Evolutionary conservation across 2,888 invertebrate genomes (phyloP), one percentile per base, ranked within the genome.

Genomic region (Icerya purchasi): DNA sequence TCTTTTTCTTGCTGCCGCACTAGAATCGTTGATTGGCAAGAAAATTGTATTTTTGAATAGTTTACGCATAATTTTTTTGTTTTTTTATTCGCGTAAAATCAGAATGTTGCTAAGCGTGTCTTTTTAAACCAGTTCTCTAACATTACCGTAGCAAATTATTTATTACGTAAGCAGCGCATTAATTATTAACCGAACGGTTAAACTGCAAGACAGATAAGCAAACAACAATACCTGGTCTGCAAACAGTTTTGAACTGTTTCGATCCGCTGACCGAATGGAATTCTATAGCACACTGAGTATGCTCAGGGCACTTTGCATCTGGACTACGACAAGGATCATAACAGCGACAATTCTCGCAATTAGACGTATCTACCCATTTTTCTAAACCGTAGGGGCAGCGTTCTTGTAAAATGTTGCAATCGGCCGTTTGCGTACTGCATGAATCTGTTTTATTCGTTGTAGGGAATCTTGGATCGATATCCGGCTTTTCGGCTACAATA

Each of bases 321-420:
- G 75, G 74, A 36, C 68, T 66, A 58, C 67, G 62, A 68, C 91
- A 91, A 0, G 89, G 89, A 72, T 89, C 80, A 56, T 78, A 75
- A 67, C 86, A 86, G 36, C 77, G 74, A 71, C 90, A 91, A 50
- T 78, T 76, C 63, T 79, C 78, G 70, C 90, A 90, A 52, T 80
- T 79, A 53, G 76, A 69, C 57, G 72, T 67, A 67, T 78, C 80
- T 1, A 79, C 75, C 64, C 74, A 78, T 22, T 80, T 77, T 61
- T 80, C 78, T 1, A 82, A 72, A 5, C 87, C 88, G 68, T 83
- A 84, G 2, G 81, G 78, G 71, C 90, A 91, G 14, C 56, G 50
- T 2, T 52, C 53, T 25, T 58, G 19, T 51, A 56, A 5, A 19
- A 5, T n/a, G 10, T 5, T n/a, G 52, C 52, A 52, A 52, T 20